Conservation (phyloP, 2,888 invertebrate genomes). For the Athalia cordata region DNA sequence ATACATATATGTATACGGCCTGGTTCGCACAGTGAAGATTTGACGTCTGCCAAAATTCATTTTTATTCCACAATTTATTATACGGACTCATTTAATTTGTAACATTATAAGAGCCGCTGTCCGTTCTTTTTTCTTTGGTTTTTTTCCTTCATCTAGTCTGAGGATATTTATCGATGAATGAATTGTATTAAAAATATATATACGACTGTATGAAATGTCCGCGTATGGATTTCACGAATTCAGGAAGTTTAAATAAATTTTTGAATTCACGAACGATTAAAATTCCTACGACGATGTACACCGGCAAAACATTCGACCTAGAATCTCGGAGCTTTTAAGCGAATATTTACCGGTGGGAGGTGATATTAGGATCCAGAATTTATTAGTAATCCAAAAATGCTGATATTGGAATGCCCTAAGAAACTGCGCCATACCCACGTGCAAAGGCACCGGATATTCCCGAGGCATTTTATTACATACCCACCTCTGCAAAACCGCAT, state of each 20-base stretch:
- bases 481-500: neutral
- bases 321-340: conserved; percentile 16
- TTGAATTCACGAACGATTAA: conserved; percentile 18
- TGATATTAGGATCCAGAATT: conserved; percentile 37
- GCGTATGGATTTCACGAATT: too few species aligned
- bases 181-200: too few species aligned
- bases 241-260: conserved; percentile 19
- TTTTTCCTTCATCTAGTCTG: too few species aligned
- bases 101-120: too few species aligned
- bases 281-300: conserved; percentile 35
- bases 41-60: neutral
- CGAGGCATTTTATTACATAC: neutral
- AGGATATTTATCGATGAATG: too few species aligned
- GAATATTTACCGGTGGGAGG: conserved; percentile 25
- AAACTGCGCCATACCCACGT: neutral
- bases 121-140: too few species aligned
- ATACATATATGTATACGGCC: too few species aligned
- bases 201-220: too few species aligned
- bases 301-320: conserved; percentile 20
- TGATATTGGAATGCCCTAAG: conserved; percentile 29
- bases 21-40: neutral
- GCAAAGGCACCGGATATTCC: neutral
- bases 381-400: conserved; percentile 32
- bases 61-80: too few species aligned
- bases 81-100: too few species aligned